These are phyloP conservation scores for Pyrocephalus nanus DNA, from an alignment of 2,797 vertebrate species.

Conservation along the genomic window DNA sequence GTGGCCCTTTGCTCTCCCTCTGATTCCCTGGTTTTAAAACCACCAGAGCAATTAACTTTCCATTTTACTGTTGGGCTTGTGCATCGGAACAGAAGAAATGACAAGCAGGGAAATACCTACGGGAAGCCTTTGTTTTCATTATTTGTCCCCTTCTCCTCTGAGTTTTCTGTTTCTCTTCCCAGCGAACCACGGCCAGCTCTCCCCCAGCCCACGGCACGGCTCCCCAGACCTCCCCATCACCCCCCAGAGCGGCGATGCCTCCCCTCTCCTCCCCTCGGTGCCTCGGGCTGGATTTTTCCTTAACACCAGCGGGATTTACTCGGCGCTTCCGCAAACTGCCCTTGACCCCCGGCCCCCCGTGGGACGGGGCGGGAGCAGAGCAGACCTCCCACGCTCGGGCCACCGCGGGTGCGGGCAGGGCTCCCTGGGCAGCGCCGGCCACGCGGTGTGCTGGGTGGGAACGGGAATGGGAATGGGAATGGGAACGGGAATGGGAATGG, in stretches of 20 bases:
- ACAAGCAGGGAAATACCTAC: background rate
- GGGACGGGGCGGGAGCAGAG: background rate
- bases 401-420: background rate
- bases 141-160: fast-evolving
- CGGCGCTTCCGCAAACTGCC: background rate
- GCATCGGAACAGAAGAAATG: background rate
- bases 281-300: background rate
- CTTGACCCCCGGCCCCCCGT: fast-evolving
- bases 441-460: background rate
- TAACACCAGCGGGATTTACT: fast-evolving
- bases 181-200: background rate
- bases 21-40: background rate
- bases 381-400: background rate
- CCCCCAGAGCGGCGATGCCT: fast-evolving
- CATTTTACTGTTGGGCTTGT: background rate
- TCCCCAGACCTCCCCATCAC: background rate
- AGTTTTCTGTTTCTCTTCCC: background rate
- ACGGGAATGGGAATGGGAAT: background rate
- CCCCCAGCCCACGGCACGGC: fast-evolving
- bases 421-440: background rate
- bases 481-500: background rate
- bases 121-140: background rate
- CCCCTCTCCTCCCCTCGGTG: fast-evolving
- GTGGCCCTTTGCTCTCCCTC: background rate
- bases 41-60: background rate